phyloP scores from a whole-genome alignment of 1,140 invertebrate genomes.

The Babylonia areolata region DNA sequence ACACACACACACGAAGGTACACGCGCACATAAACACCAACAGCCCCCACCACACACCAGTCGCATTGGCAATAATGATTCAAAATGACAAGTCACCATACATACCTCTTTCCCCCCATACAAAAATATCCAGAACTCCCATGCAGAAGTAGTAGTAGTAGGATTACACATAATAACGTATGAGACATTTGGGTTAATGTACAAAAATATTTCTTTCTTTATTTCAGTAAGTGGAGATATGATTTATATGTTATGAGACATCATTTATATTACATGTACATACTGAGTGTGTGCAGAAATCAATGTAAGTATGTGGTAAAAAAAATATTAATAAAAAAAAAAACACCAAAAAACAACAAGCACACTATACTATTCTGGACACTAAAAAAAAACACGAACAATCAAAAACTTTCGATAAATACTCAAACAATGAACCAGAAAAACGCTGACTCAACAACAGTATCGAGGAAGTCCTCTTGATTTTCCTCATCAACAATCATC shows the following conservation, averaged over 20 bases:
- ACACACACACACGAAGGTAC: background rate
- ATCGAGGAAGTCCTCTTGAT: too few species aligned
- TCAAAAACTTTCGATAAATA: too few species aligned
- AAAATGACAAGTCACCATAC: background rate
- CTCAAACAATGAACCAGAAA: too few species aligned
- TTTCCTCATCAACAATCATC: too few species aligned
- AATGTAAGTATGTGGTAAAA: background rate
- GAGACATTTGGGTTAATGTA: background rate
- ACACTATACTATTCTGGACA: too few species aligned
- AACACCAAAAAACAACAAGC: too few species aligned
- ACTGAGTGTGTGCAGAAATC: background rate
- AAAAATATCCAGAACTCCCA: background rate
- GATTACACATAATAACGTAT: background rate
- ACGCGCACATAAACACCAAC: background rate
- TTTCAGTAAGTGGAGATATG: background rate
- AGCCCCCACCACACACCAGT: background rate
- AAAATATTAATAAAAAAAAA: too few species aligned
- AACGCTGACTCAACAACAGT: too few species aligned
- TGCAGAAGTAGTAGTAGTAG: background rate
- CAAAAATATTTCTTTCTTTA: background rate
- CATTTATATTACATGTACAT: background rate
- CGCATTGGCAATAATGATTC: background rate
- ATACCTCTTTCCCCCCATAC: background rate
- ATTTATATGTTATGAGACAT: background rate
- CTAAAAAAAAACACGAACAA: too few species aligned